A percentile compares a stretch with the other conserved stretches of the same genome.
Conservation (phyloP, 2,113 vertebrate species). For the Parus major region DNA sequence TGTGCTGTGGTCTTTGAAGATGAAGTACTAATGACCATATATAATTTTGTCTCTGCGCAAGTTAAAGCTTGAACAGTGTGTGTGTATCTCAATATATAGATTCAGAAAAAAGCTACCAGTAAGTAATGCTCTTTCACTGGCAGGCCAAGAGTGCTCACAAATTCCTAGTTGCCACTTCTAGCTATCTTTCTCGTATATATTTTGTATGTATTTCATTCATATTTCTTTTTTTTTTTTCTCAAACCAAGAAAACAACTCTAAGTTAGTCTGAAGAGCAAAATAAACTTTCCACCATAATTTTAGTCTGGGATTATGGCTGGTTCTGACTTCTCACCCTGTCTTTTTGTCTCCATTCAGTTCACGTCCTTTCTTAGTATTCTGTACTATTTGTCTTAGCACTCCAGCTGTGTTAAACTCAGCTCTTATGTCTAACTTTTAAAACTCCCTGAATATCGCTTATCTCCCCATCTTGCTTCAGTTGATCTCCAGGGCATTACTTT, state of each 20-base stretch:
- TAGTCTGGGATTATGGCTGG: neutral
- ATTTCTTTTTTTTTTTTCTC: neutral
- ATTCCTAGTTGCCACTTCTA: neutral
- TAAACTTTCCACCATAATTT: neutral
- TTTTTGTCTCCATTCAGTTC: neutral
- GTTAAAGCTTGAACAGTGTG: neutral
- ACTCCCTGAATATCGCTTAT: neutral
- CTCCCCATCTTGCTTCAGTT: neutral
- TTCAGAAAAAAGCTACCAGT: neutral
- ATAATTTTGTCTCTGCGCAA: neutral
- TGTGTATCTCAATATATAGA: neutral
- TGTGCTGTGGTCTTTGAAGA: neutral
- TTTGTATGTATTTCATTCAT: neutral
- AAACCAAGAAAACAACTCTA: neutral
- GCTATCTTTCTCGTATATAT: neutral
- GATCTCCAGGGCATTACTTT: neutral
- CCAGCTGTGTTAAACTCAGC: neutral
- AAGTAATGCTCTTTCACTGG: neutral
- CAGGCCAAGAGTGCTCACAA: neutral
- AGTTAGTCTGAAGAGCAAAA: neutral
- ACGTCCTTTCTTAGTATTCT: neutral
- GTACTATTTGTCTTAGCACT: neutral
- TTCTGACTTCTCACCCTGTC: neutral
- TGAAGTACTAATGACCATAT: neutral
- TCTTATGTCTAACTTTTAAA: neutral